Evolutionary conservation across 2,888 invertebrate species (phyloP).

Genomic region (Amitus sp.): DNA sequence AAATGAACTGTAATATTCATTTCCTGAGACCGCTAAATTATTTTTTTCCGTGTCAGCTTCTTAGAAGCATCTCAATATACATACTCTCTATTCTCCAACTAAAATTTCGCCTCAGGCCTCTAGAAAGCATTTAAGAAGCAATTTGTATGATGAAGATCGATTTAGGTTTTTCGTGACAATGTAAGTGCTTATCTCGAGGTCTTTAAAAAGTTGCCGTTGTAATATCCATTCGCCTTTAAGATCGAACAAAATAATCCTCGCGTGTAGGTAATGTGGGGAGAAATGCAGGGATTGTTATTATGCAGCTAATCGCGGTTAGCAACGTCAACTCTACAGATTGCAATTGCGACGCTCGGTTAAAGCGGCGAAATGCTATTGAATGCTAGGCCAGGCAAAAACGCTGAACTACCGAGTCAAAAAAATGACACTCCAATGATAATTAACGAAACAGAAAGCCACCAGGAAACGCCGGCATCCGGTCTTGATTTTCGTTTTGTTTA

Average conservation of each 20-base stretch:
- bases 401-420: background rate
- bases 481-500: background rate
- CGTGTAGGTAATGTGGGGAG: constrained; percentile 3
- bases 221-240: background rate
- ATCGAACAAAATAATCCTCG: background rate
- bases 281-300: background rate
- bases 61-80: no score
- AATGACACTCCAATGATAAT: background rate
- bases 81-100: no score
- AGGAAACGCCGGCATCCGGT: background rate
- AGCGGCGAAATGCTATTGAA: background rate
- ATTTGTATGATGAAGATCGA: no score
- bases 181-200: no score
- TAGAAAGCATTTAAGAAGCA: no score
- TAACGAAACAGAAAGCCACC: background rate
- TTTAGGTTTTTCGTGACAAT: no score
- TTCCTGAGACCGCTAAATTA: no score
- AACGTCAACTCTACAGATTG: background rate
- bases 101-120: no score
- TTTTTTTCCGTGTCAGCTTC: no score
- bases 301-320: no score
- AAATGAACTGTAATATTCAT: no score
- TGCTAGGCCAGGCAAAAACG: background rate
- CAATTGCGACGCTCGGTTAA: no score
- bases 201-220: background rate